Evolutionary conservation across 2,113 vertebrate species (phyloP), one percentile per base, ranked within the genome.

Genomic region (Malaclemys terrapin): DNA sequence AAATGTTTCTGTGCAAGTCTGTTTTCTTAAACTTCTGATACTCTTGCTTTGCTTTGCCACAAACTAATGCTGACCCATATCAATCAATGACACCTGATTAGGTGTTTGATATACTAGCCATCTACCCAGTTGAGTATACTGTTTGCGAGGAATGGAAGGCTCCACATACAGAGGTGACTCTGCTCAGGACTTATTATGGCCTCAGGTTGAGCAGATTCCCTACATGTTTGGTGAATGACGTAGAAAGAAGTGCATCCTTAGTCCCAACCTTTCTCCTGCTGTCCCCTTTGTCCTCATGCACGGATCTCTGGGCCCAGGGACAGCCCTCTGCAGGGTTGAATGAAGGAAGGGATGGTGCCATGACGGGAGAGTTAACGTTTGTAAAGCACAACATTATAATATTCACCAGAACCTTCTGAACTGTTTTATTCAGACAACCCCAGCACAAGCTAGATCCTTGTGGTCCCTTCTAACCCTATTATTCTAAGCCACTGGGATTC

Each of bases 371-470:
- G 35, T 93, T 91, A 93, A 80, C 65, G 94, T 54, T 14, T 89
- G 94, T 94, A 90, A 83, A 96, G 93, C 82, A 81, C 86, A 76
- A 79, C 91, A 83, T 85, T 59, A 83, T 92, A 86, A 9, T 19
- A 83, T 53, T 62, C 82, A 52, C 42, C 86, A 29, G 38, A 93
- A n/a, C n/a, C 65, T 79, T 45, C 87, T n/a, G 84, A 85, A 38
- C n/a, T 38, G 65, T 7, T 9, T 72, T 38, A 20, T 22, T 20
- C 65, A 19, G n/a, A 59, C 5, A 59, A 59, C 27, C 27, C 57
- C 57, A 29, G 57, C 57, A 59, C 57, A 59, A 31, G 57, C 27
- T 54, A 54, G 10, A 57, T 27, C 56, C 35, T 69, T 69, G 31
- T 16, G 31, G n/a, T 22, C n/a, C 65, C 19, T 72, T 72, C 65